These are phyloP conservation scores for Erannis defoliaria DNA, from an alignment of 2,888 invertebrate genomes.

Conservation along the genomic window DNA sequence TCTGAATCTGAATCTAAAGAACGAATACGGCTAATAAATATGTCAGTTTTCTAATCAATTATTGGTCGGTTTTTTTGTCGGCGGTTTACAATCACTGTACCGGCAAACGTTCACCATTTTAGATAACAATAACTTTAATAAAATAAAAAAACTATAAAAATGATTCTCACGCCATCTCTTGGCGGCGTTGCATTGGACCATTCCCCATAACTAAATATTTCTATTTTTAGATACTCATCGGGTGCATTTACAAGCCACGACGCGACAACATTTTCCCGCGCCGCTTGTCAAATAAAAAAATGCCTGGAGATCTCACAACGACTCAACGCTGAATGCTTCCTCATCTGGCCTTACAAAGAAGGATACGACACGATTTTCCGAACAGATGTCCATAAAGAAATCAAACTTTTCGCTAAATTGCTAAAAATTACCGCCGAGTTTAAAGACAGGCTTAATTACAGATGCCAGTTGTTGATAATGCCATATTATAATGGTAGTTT, in stretches of 20 bases:
- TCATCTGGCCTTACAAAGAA: conserved; percentile 88
- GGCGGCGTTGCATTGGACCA: too few species aligned
- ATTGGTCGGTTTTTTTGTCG: too few species aligned
- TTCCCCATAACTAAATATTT: too few species aligned
- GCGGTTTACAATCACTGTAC: too few species aligned
- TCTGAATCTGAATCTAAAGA: too few species aligned
- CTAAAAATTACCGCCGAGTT: conserved; percentile 88
- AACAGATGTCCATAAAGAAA: conserved; percentile 86
- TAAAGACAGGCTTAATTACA: conserved; percentile 87
- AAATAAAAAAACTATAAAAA: too few species aligned
- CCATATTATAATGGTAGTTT: conserved; percentile 63
- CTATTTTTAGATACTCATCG: conserved; percentile 80
- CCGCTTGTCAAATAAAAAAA: conserved; percentile 88
- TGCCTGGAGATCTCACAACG: conserved; percentile 88
- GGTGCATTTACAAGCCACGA: conserved; percentile 88
- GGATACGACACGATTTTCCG: conserved; percentile 87
- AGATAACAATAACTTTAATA: too few species aligned
- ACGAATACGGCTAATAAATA: too few species aligned
- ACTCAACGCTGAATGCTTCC: conserved; percentile 87
- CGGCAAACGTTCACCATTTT: too few species aligned
- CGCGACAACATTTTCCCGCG: conserved; percentile 85
- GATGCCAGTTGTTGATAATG: conserved; percentile 87
- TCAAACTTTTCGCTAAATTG: conserved; percentile 87
- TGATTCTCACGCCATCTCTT: too few species aligned
- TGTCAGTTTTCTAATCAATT: too few species aligned